Evolutionary conservation across 2,888 invertebrate species (phyloP).

Genomic region (Thyatira batis): DNA sequence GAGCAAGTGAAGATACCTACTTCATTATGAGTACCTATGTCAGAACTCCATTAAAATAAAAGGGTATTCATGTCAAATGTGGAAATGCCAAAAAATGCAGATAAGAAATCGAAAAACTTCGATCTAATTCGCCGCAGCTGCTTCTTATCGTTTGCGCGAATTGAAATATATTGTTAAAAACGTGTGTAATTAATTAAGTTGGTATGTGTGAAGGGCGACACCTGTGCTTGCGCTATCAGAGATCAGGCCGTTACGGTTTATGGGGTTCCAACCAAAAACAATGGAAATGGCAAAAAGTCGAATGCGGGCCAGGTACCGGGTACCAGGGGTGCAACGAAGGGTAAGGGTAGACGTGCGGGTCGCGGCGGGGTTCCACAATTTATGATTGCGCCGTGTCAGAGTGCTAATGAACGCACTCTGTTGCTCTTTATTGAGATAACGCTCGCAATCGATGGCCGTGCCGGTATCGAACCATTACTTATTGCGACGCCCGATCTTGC

Average conservation of each 20-base stretch:
- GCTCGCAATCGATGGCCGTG: constrained; percentile 67
- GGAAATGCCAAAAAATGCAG: constrained; percentile 32
- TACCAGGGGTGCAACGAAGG: constrained; percentile 57
- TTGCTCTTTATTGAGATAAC: constrained; percentile 82
- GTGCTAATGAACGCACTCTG: constrained; percentile 81
- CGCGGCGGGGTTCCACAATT: constrained; percentile 79
- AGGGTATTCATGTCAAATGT: constrained; percentile 43
- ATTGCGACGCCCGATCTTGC: constrained; percentile 68
- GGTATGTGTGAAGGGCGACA: constrained; percentile 75
- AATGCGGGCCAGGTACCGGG: constrained; percentile 69
- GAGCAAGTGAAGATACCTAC: constrained; percentile 4
- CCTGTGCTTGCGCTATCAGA: constrained; percentile 73
- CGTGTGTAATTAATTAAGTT: constrained; percentile 75
- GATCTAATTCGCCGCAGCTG: constrained; percentile 69
- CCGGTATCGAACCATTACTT: constrained; percentile 70
- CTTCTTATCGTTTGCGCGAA: constrained; percentile 62
- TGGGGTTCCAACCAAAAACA: constrained; percentile 75
- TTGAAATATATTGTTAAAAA: constrained; percentile 68
- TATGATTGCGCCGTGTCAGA: constrained; percentile 80
- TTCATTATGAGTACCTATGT: constrained; percentile 13
- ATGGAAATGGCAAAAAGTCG: constrained; percentile 77
- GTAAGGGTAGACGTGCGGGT: constrained; percentile 71
- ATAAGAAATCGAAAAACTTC: constrained; percentile 54
- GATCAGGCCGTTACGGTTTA: constrained; percentile 76
- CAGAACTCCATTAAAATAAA: constrained; percentile 28